Conservation (phyloP, 2,113 vertebrate species). For the Amphiprion percula region DNA sequence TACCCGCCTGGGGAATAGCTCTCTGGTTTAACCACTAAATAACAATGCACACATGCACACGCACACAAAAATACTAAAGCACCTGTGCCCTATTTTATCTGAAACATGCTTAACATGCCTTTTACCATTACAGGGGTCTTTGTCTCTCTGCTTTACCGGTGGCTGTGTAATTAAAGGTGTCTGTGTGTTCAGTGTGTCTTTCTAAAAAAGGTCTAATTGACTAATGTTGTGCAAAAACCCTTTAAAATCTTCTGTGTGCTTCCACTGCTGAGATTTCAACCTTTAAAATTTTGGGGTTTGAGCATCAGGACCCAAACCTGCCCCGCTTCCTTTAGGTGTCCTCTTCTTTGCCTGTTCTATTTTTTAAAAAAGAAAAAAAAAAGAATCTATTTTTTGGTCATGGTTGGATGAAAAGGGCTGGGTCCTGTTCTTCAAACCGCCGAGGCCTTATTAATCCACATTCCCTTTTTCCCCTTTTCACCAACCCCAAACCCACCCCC, state of each 20-base stretch:
- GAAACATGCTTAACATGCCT: conserved; percentile 67
- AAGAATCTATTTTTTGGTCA: conserved; percentile 19
- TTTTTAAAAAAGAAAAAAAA: background rate
- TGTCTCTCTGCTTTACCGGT: conserved; percentile 25
- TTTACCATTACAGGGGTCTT: conserved; percentile 67
- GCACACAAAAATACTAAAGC: conserved; percentile 18
- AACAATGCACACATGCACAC: conserved; percentile 31
- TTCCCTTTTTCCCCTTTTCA: conserved; percentile 22
- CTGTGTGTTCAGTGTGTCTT: conserved; percentile 51
- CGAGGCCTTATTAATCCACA: conserved; percentile 54
- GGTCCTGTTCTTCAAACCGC: conserved; percentile 77
- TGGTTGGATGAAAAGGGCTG: conserved; percentile 35
- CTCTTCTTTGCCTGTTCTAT: conserved; percentile 49
- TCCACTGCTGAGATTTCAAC: background rate
- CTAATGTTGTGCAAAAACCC: conserved; percentile 5
- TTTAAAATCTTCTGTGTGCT: conserved; percentile 37
- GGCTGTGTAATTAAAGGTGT: conserved; percentile 58
- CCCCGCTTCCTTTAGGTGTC: conserved; percentile 32
- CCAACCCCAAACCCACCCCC: conserved; percentile 9
- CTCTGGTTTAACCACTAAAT: conserved; percentile 58
- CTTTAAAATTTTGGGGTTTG: conserved; percentile 46
- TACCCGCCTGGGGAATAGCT: conserved; percentile 56
- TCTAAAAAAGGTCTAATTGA: conserved; percentile 29
- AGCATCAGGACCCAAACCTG: conserved; percentile 62
- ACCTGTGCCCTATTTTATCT: conserved; percentile 41